Evolutionary conservation across 1,140 invertebrate genomes (phyloP).

Genomic region (Rhynchophorus ferrugineus): DNA sequence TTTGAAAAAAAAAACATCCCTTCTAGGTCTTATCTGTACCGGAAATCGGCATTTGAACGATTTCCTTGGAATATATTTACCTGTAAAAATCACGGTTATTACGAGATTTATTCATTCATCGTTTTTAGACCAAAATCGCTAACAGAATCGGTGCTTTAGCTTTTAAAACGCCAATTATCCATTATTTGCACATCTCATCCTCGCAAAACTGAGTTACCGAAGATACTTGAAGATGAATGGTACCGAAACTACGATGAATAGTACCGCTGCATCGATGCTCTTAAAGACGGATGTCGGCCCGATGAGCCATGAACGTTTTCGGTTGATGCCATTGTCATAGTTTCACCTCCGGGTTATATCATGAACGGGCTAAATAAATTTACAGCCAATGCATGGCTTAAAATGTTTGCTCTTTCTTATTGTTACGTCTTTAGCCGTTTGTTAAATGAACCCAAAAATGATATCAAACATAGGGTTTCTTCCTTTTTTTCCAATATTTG

Average conservation of each 20-base stretch:
- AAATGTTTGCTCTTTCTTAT: conserved; percentile 7
- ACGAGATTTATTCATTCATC: no score
- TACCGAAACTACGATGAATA: conserved; percentile 1
- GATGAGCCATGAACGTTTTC: conserved; percentile 6
- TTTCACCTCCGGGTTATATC: conserved; percentile 6
- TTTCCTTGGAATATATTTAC: no score
- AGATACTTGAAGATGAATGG: conserved; percentile 5
- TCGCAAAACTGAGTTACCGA: background rate
- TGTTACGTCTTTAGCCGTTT: conserved; percentile 2
- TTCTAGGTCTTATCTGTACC: no score
- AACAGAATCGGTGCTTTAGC: no score
- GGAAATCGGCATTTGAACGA: no score
- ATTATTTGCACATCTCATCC: conserved; percentile 3
- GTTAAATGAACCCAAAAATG: conserved; percentile 1
- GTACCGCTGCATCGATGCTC: background rate
- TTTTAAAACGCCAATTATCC: background rate
- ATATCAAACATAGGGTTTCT: background rate
- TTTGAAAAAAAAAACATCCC: no score
- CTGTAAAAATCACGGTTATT: no score
- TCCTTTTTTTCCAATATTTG: no score
- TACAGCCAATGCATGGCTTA: background rate
- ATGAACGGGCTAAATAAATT: conserved; percentile 7
- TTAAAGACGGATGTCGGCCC: conserved; percentile 9
- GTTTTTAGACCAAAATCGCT: no score
- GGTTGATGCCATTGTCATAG: conserved; percentile 1